Base-by-base conservation (phyloP, 2,888 invertebrate species). In the Lithophane leautieri region DNA sequence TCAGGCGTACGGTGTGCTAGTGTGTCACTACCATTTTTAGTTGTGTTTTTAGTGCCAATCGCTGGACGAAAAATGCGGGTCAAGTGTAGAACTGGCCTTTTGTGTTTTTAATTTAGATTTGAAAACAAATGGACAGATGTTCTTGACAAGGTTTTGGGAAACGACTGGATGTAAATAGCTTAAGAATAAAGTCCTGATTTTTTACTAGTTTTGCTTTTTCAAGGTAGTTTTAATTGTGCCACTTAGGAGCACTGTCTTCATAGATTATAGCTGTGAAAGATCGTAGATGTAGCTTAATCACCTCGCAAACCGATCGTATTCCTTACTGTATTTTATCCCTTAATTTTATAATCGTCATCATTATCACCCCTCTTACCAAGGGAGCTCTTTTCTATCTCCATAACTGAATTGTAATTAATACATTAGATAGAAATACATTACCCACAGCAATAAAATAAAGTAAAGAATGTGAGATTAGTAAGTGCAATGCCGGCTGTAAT, bases 391-490 rank as follows among this genome's bases (percentile, higher is more conserved):
- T 11, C 16, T n/a, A 40, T 8, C 3, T 22, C n/a, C 7, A 67
- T 52, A 40, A 42, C 22, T 52, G 44, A 67, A 25, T 58, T 66
- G 42, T 44, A 70, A 80, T 67, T 67, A 70, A 70, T 42, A 69
- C 22, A 69, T 67, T 54, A 62, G 40, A 63, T 28, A 58, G n/a
- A 69, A 50, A 54, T 19, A 12, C 61, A 76, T 71, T 63, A 68
- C 63, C 69, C 67, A 65, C 75, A 70, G 68, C 72, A 77, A 82
- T 81, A 70, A 78, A 79, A 79, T 70, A 68, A 67, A 66, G 73
- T 58, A 56, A 77, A 71, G 65, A 77, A 77, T 81, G 81, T 77
- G 71, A 81, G 83, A 78, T 86, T 78, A 76, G 78, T 56, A 74
- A 67, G 81, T 68, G 76, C 82, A 71, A 71, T 66, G 68, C 63